phyloP scores from a whole-genome alignment of 92 coral and sea anemone genomes.

The Porites rus region DNA sequence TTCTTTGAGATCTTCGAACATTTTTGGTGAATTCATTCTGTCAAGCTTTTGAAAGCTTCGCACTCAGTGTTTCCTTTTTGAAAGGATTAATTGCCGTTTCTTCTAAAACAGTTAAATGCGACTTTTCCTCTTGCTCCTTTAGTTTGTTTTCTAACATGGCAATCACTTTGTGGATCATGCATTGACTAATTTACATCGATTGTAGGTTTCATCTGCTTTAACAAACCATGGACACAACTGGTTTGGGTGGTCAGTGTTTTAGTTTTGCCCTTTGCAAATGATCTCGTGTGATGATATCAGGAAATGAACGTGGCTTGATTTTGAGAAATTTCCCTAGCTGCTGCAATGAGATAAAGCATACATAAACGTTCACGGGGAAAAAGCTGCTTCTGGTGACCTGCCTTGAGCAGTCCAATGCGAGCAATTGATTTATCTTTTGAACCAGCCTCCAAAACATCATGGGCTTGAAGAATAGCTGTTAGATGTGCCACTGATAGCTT shows the following conservation, averaged over 20 bases:
- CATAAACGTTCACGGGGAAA: slow-evolving; percentile 55
- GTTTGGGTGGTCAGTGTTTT: slow-evolving; percentile 40
- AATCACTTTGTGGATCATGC: background rate
- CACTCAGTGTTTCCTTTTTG: slow-evolving; percentile 1
- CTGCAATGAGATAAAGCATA: slow-evolving; percentile 38
- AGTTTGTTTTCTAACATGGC: slow-evolving; percentile 7
- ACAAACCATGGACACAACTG: slow-evolving; percentile 34
- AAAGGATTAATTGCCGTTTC: background rate
- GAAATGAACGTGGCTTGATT: background rate
- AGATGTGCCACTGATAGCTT: slow-evolving; percentile 56
- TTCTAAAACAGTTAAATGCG: background rate
- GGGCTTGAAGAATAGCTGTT: slow-evolving; percentile 43
- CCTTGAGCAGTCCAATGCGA: slow-evolving; percentile 47
- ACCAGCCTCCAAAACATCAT: slow-evolving; percentile 52
- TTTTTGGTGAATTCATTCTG: background rate
- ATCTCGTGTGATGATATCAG: slow-evolving; percentile 24
- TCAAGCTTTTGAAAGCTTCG: background rate
- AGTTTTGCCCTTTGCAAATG: slow-evolving; percentile 45
- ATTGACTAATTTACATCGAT: slow-evolving; percentile 15
- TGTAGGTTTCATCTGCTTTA: slow-evolving; percentile 20
- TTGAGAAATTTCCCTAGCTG: slow-evolving; percentile 21
- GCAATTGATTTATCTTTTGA: slow-evolving; percentile 53
- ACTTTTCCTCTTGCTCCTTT: slow-evolving; percentile 11
- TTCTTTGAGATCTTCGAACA: slow-evolving; percentile 18
- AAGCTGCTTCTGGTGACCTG: slow-evolving; percentile 44